Evolutionary conservation across 2,113 vertebrate species (phyloP).

Genomic region (Axis porcinus): DNA sequence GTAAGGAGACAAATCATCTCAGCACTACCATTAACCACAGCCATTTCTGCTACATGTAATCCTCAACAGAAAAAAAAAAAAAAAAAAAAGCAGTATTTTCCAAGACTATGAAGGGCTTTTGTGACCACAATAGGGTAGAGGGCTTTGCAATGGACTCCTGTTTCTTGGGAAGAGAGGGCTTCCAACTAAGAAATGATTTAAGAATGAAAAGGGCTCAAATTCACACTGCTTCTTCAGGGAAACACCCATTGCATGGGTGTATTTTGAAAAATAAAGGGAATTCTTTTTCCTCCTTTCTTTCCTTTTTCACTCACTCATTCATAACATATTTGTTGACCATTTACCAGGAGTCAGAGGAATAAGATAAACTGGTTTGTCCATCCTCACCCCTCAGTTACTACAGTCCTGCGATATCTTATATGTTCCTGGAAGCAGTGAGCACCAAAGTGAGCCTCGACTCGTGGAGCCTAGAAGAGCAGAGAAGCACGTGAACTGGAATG

Average conservation of each 20-base stretch:
- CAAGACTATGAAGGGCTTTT: not conserved
- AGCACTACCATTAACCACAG: not conserved
- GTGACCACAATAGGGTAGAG: not conserved
- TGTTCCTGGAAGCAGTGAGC: fast-evolving
- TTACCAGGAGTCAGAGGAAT: not conserved
- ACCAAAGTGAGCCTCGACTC: not conserved
- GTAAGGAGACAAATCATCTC: not conserved
- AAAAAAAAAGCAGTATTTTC: not conserved
- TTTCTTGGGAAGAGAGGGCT: not conserved
- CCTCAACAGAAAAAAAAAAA: not conserved
- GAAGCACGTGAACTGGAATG: not conserved
- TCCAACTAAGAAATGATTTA: not conserved
- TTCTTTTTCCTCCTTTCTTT: not conserved
- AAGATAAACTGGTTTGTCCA: not conserved
- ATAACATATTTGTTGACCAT: not conserved
- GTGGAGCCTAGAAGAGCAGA: not conserved
- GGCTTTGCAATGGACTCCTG: not conserved
- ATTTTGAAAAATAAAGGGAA: not conserved
- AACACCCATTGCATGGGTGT: too few relatives aligned
- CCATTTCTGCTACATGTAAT: not conserved
- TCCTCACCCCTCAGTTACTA: not conserved
- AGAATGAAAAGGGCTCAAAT: not conserved
- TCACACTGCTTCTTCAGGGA: not conserved
- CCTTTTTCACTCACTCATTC: not conserved
- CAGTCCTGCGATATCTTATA: fast-evolving